Base-by-base conservation (phyloP, 1,140 invertebrate genomes). In the Dreissena polymorpha region DNA sequence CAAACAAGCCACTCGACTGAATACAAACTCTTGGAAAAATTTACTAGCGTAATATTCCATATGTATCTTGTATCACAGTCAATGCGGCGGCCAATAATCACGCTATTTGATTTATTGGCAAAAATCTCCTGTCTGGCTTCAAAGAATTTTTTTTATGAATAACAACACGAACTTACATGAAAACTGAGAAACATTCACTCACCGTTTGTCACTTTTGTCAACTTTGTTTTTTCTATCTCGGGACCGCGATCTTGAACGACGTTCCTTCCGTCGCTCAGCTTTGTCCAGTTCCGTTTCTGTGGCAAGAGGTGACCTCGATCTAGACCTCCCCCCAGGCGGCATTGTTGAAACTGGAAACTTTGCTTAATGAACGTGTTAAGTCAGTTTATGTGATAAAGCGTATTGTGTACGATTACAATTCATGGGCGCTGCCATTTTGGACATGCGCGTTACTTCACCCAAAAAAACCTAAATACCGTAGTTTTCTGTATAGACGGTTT, bases 211-310 rank as follows among this genome's bases (percentile, higher is more conserved):
- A 7, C n/a, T 16, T 13, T 27, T 63, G 75, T 86, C 86, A 79
- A 49, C 85, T 86, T 77, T 86, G 49, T 79, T 55, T 77, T 88
- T 88, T 49, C 86, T 83, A 25, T 88, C 86, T 65, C 74, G 18
- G n/a, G 85, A 86, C 27, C 83, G 77, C 39, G 86, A 87, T 63
- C 84, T 79, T 18, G 76, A 76, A 69, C 85, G 55, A 64, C 86
- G 74, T 51, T 86, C 86, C 29, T 81, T 77, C 29, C 74, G 69
- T 75, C 71, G 80, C 21, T 79, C 70, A 7, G 21, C 57, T 12
- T 83, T 70, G 16, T 85, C 83, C 64, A 74, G 64, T 76, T 79
- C 84, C 12, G 63, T 73, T 10, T 89, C 85, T 16, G 67, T 83
- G 57, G 70, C 77, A 0, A 86, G 39, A 21, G 86, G 86, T 60